Percentiles rank a stretch among this genome's conserved stretches.
Conservation (phyloP, 2,113 vertebrate genomes). For the Eptesicus fuscus region DNA sequence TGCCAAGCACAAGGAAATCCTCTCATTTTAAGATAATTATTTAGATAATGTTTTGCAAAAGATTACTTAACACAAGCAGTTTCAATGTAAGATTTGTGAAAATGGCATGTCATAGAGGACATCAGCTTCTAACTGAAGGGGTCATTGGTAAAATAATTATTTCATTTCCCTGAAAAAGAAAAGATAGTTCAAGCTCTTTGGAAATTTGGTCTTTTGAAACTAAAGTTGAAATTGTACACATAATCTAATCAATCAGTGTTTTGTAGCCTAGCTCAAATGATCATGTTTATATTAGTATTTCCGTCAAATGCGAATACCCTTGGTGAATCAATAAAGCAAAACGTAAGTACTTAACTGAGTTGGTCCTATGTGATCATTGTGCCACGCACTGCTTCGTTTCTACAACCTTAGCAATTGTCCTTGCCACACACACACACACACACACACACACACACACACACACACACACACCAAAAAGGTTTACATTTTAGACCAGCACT, state of each 20-base stretch:
- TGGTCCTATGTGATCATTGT: background rate
- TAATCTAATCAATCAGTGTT: conserved; percentile 34
- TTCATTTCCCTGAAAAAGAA: background rate
- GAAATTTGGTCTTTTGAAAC: conserved; percentile 48
- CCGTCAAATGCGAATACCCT: background rate
- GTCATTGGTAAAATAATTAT: conserved; percentile 25
- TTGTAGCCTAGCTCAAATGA: conserved; percentile 10
- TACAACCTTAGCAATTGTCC: background rate
- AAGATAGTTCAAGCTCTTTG: background rate
- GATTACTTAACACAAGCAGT: background rate
- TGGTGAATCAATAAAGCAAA: conserved; percentile 29
- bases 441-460: too few species aligned
- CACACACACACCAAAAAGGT: background rate
- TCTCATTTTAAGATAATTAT: conserved; percentile 29
- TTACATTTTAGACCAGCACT: background rate
- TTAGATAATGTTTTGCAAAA: conserved; percentile 38
- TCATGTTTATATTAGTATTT: conserved; percentile 12
- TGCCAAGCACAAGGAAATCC: conserved; percentile 4
- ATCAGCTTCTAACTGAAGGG: conserved; percentile 8
- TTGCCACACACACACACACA: background rate
- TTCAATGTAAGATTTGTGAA: conserved; percentile 33
- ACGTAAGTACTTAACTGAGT: background rate
- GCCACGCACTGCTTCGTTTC: background rate
- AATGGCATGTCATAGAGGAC: background rate
- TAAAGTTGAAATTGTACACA: conserved; percentile 35